Percentiles rank a stretch among this genome's conserved stretches.
Conservation (phyloP, 2,888 invertebrate species). For the Buathra laborator region DNA sequence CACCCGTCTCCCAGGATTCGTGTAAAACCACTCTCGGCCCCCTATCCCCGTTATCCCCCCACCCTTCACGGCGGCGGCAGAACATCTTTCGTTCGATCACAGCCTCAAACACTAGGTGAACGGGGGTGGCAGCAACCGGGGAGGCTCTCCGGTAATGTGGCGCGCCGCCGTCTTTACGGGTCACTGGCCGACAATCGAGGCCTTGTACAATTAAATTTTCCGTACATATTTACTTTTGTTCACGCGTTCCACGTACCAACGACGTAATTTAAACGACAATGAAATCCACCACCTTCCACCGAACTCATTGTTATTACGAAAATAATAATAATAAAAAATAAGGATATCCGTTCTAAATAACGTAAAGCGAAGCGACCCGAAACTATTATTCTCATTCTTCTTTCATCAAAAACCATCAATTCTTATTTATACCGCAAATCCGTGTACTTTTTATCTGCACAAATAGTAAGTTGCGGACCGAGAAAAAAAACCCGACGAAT, state of each 20-base stretch:
- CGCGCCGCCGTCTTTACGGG: conserved; percentile 59
- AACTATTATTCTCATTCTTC: too few species aligned
- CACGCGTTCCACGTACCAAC: too few species aligned
- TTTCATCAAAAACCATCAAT: too few species aligned
- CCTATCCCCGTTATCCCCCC: conserved; percentile 21
- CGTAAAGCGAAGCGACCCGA: too few species aligned
- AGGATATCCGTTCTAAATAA: too few species aligned
- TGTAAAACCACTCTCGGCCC: conserved; percentile 67
- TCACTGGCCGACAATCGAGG: conserved; percentile 56
- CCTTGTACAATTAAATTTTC: neutral
- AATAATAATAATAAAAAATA: too few species aligned
- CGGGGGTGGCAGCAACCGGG: neutral
- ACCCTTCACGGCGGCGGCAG: conserved; percentile 10
- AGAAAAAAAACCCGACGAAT: neutral
- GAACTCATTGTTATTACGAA: too few species aligned
- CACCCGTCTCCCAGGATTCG: conserved; percentile 70
- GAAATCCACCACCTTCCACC: too few species aligned
- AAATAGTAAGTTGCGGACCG: neutral
- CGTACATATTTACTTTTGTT: neutral
- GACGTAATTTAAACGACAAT: too few species aligned
- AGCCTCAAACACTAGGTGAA: conserved; percentile 36
- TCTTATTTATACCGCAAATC: too few species aligned
- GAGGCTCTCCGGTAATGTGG: conserved; percentile 21
- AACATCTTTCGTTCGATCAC: conserved; percentile 57
- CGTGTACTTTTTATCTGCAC: neutral